phyloP scores from a whole-genome alignment of 2,797 vertebrate species.

The Atherinosoma microstoma region DNA sequence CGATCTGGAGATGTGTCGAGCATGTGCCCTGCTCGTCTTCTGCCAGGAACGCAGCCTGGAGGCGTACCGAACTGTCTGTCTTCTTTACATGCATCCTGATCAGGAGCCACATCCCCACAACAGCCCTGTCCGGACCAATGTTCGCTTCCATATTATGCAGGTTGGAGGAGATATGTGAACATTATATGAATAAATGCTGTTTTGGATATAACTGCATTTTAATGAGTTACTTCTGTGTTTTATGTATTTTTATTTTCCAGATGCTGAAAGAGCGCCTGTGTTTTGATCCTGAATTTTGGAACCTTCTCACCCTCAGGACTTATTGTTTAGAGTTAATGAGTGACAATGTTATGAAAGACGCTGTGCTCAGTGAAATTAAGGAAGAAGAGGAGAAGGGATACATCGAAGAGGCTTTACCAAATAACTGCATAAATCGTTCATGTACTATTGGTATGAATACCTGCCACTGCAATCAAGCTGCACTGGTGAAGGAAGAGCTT shows the following conservation, averaged over 20 bases:
- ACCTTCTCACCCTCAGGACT: constrained; percentile 93
- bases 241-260: constrained; percentile 74
- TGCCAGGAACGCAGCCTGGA: constrained; percentile 94
- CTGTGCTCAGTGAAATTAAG: constrained; percentile 84
- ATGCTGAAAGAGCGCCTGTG: constrained; percentile 94
- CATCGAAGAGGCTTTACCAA: constrained; percentile 60
- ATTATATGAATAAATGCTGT: not conserved
- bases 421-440: constrained; percentile 53
- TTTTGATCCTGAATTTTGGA: constrained; percentile 99
- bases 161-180: constrained; percentile 35
- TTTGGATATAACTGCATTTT: not conserved
- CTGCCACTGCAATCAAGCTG: constrained; percentile 29
- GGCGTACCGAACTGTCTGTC: constrained; percentile 91
- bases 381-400: constrained; percentile 80
- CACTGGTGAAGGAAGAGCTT: constrained; percentile 12
- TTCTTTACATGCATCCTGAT: constrained; percentile 93
- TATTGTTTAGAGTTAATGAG: constrained; percentile 91
- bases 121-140: constrained; percentile 89
- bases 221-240: not conserved
- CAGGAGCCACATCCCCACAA: constrained; percentile 91
- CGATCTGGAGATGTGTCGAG: constrained; percentile 95
- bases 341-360: constrained; percentile 86
- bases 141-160: constrained; percentile 90
- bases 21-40: constrained; percentile 93
- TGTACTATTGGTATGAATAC: constrained; percentile 22